Evolutionary conservation across 1,140 invertebrate species (phyloP), one percentile per base, ranked within the genome.

Genomic region (Bombus ignitus): DNA sequence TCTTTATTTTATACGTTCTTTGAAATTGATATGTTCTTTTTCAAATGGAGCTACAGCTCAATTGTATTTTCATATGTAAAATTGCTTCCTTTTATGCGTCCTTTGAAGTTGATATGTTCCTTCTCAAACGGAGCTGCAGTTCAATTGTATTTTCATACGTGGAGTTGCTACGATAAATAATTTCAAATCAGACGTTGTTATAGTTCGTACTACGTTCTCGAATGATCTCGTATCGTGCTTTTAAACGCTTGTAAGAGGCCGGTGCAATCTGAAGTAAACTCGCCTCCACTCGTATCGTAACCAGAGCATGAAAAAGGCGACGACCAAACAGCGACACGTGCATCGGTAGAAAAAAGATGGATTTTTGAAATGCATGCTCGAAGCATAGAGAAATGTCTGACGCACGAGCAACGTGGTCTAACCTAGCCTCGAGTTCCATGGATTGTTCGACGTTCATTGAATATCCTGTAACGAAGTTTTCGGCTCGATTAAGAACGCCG

Each of bases 251-350:
- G 77, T 71, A 86, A 84, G 74, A 88, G 65, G 75, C 59, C 68
- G 74, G 57, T 76, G 84, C 84, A 77, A 85, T 77, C 74, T 44
- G 76, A 74, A 70, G 32, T 74, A 80, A 86, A 88, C 88, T 89
- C 85, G 83, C 87, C 81, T 75, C 85, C 86, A 83, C 86, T 90
- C 62, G 86, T 76, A 73, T 53, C 83, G 89, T 88, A 92, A 92
- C 79, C 90, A 91, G 92, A 92, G 92, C 91, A 90, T 92, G 91
- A 92, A 92, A 92, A 92, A 90, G 83, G 77, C 90, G 86, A 87
- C 89, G 86, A 90, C 86, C 84, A 62, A 80, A 86, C 81, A 75
- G 57, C 75, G 28, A 87, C 88, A 89, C 84, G 77, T 90, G 90
- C 85, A 88, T 18, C 62, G 37, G 28, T 8, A 13, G 42, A 79